These are phyloP conservation scores for Patella depressa DNA, from an alignment of 2,888 invertebrate species.

Conservation along the genomic window DNA sequence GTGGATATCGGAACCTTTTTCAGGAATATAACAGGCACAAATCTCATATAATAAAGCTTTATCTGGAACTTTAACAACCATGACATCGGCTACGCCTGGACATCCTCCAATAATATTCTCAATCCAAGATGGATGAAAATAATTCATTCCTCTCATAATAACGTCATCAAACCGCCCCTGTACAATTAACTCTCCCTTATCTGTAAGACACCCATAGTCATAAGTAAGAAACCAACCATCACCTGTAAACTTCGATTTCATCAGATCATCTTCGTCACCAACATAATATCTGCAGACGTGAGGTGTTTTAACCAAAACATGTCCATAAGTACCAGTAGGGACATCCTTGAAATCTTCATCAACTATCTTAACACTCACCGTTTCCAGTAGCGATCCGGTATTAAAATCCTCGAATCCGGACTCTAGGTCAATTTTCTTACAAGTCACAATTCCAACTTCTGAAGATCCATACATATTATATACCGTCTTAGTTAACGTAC, in stretches of 20 bases:
- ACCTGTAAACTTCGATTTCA: not conserved
- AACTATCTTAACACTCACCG: constrained; percentile 23
- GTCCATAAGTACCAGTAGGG: not conserved
- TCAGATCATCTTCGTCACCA: not conserved
- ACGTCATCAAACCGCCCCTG: constrained; percentile 14
- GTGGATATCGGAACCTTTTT: not conserved
- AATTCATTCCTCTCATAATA: constrained; percentile 21
- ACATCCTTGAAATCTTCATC: constrained; percentile 20
- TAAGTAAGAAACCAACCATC: constrained; percentile 13
- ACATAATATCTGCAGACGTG: not conserved
- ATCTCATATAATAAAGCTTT: constrained; percentile 3
- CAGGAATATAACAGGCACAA: constrained; percentile 11
- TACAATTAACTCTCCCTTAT: constrained; percentile 8
- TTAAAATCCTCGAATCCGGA: constrained; percentile 24
- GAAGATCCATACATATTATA: not conserved
- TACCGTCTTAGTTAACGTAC: not conserved
- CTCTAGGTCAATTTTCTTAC: constrained; percentile 3
- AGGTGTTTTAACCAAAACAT: not conserved
- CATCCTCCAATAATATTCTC: constrained; percentile 21
- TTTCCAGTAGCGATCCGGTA: constrained; percentile 17
- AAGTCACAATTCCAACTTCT: not conserved
- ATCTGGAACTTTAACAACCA: constrained; percentile 16
- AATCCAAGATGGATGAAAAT: constrained; percentile 26
- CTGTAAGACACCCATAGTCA: constrained; percentile 6
- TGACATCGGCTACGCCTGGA: not conserved